Evolutionary conservation across 2,888 invertebrate genomes (phyloP).

Genomic region (Drosophila pseudotalamancana): DNA sequence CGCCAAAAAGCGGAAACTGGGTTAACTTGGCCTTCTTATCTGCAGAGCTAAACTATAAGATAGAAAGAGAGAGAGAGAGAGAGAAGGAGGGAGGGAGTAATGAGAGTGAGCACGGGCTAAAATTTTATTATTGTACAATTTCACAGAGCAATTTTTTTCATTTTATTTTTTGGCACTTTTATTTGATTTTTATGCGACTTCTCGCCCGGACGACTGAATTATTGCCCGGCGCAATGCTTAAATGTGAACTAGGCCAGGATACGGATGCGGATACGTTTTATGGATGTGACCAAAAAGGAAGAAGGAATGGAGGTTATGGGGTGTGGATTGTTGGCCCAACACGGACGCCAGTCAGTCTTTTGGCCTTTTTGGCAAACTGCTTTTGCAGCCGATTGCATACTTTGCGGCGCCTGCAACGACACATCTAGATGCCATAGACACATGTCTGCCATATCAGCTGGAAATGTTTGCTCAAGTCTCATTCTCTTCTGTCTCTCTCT

Average conservation of each 20-base stretch:
- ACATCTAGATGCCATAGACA: constrained; percentile 19
- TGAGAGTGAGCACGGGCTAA: background rate
- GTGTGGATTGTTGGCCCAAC: background rate
- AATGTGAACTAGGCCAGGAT: constrained; percentile 70
- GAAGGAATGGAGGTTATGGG: background rate
- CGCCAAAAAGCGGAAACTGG: constrained; percentile 55
- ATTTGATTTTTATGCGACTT: constrained; percentile 76
- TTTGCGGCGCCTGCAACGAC: constrained; percentile 49
- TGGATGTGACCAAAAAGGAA: background rate
- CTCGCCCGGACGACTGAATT: constrained; percentile 56
- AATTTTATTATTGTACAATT: constrained; percentile 55
- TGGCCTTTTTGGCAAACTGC: constrained; percentile 62
- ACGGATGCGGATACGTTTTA: constrained; percentile 44
- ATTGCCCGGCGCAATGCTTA: constrained; percentile 70
- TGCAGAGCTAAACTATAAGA: background rate
- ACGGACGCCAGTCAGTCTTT: constrained; percentile 40
- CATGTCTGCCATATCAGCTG: constrained; percentile 22
- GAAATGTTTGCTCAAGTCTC: constrained; percentile 12
- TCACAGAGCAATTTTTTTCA: constrained; percentile 34
- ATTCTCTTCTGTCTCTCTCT: background rate
- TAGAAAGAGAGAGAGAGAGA: background rate
- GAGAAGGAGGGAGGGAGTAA: background rate
- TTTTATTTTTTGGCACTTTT: constrained; percentile 51
- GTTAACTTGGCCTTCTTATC: constrained; percentile 50
- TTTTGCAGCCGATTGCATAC: constrained; percentile 40